phyloP scores from a whole-genome alignment of 2,888 invertebrate species.

The Drosophila subsilvestris region DNA sequence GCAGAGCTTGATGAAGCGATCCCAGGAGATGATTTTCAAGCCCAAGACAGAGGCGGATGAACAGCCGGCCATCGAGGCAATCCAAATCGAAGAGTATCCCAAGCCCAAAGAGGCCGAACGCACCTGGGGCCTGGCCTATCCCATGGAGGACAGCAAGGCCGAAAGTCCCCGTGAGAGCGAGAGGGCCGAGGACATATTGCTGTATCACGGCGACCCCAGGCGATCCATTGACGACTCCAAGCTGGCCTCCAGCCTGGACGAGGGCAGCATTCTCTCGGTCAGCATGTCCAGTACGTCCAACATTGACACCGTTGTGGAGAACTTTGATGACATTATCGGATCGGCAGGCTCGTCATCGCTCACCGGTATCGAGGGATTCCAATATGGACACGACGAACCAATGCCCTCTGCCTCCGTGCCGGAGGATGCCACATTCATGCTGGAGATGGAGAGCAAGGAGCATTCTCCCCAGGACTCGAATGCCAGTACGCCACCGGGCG shows the following conservation, averaged over 20 bases:
- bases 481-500: slow-evolving; percentile 66
- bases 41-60: slow-evolving; percentile 85
- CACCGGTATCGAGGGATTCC: slow-evolving; percentile 82
- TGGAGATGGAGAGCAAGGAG: slow-evolving; percentile 76
- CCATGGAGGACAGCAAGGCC: slow-evolving; percentile 76
- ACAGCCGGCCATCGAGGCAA: slow-evolving; percentile 78
- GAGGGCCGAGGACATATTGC: slow-evolving; percentile 71
- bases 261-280: slow-evolving; percentile 86
- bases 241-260: slow-evolving; percentile 86
- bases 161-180: slow-evolving; percentile 74
- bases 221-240: slow-evolving; percentile 84
- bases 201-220: slow-evolving; percentile 76
- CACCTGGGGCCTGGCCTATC: slow-evolving; percentile 80
- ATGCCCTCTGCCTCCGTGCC: slow-evolving; percentile 61
- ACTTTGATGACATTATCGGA: slow-evolving; percentile 82
- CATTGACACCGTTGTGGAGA: slow-evolving; percentile 84
- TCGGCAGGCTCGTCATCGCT: slow-evolving; percentile 83
- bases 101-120: slow-evolving; percentile 74
- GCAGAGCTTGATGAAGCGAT: slow-evolving; percentile 92
- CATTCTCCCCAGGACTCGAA: slow-evolving; percentile 73
- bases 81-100: slow-evolving; percentile 64
- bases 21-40: slow-evolving; percentile 95
- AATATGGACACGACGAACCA: slow-evolving; percentile 72
- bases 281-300: slow-evolving; percentile 87
- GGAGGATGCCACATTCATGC: slow-evolving; percentile 75